Base-by-base conservation (phyloP, 1,140 invertebrate species). In the Hyles vespertilio region DNA sequence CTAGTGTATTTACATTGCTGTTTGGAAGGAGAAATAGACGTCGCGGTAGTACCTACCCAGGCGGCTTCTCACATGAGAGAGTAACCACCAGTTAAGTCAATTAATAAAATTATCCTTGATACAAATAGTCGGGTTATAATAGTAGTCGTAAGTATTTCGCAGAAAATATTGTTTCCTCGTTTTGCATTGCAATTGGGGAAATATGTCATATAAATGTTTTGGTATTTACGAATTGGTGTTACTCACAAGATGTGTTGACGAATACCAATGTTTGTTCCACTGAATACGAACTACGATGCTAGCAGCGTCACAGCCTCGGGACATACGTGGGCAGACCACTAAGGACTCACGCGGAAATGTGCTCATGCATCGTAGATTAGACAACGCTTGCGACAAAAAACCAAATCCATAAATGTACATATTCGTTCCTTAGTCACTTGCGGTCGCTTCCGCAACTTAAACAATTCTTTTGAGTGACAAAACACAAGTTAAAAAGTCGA, bases 311-410 rank as follows among this genome's bases (percentile, higher is more conserved):
- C 67, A 77, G 68, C 79, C 80, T 84, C 78, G 78, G 70, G 60
- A 69, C 58, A 69, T 59, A 86, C 83, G 83, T 84, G 83, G 80
- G 79, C 43, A 59, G 81, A 47, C 53, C 75, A 69, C 74, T 79
- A 82, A 82, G 73, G 71, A 80, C 63, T 72, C 78, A 83, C 74
- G 77, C 82, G 82, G 82, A 83, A 83, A 79, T 58, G 57, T 61
- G 58, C 55, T 52, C 59, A 58, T 59, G 61, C 61, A 72, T 75
- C 65, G 58, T 34, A 61, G 51, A 74, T 76, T 73, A 73, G 69
- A 59, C 55, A 59, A 33, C 36, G 54, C 52, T 45, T 56, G 9
- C 7, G n/a, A 47, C 32, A 46, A 54, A 63, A 63, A 58, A 34
- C 46, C 34, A 56, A 56, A 40, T 12, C 22, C 36, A 22, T 54